phyloP scores from a whole-genome alignment of 1,140 invertebrate genomes.

The Galendromus occidentalis region DNA sequence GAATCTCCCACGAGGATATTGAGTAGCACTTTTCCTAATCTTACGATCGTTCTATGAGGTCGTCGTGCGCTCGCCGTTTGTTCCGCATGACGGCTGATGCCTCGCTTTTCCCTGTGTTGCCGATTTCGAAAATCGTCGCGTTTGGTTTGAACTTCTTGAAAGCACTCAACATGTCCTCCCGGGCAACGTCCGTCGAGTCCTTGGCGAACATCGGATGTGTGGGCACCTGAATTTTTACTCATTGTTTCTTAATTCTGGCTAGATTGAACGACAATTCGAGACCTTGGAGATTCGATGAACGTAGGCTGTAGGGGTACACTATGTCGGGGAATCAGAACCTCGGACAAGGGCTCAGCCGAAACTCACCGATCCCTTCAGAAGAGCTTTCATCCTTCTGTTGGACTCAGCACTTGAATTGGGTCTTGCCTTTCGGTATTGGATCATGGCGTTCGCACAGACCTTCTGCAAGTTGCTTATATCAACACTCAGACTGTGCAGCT shows the following conservation, averaged over 20 bases:
- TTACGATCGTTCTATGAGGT: conserved; percentile 34
- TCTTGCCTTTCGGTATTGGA: conserved; percentile 65
- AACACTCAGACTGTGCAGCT: conserved; percentile 44
- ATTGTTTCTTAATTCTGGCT: background rate
- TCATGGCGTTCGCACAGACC: conserved; percentile 67
- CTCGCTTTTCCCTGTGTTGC: conserved; percentile 48
- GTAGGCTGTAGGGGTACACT: too few relatives aligned
- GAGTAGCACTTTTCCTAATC: too few relatives aligned
- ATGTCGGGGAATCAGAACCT: too few relatives aligned
- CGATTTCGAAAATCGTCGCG: conserved; percentile 85
- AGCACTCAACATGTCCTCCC: conserved; percentile 38
- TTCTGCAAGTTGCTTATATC: conserved; percentile 51
- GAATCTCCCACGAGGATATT: too few relatives aligned
- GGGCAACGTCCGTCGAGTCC: conserved; percentile 18
- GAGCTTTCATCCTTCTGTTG: conserved; percentile 55
- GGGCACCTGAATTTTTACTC: background rate
- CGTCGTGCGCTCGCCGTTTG: conserved; percentile 30
- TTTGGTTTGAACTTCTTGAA: conserved; percentile 65
- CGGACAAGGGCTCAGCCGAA: too few relatives aligned
- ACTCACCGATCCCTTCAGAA: conserved; percentile 33
- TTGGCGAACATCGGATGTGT: conserved; percentile 13
- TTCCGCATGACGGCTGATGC: conserved; percentile 32
- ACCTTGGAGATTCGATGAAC: too few relatives aligned
- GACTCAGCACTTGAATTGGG: conserved; percentile 69
- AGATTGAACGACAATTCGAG: too few relatives aligned